Evolutionary conservation across 2,113 vertebrate genomes (phyloP), one percentile per base, ranked within the genome.

Genomic region (Turnix velox): DNA sequence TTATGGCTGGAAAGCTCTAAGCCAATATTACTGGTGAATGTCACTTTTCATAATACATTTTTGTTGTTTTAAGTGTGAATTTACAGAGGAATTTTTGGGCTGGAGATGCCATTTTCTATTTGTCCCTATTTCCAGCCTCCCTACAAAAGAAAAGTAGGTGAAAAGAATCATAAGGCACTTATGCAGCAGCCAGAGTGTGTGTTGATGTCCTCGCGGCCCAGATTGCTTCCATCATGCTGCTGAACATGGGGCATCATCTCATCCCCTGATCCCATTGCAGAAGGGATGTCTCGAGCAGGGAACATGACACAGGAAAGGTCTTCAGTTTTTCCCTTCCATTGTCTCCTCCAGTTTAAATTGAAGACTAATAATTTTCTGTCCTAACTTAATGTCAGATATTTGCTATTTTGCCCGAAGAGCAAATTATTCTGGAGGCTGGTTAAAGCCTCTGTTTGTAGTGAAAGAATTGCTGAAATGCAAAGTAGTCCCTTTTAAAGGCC

Each of bases 371-470:
- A 39, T 68, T 14, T 61, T 82, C 28, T 87, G 25, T 81, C 61
- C n/a, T 77, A 84, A 24, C 22, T 75, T 90, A 75, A 84, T 69
- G 54, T 92, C 69, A 86, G 40, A 78, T 49, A 28, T 63, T 92
- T 76, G 35, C 37, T 84, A 37, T 87, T 91, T 93, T 42, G 37
- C 66, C 57, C 61, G 54, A 95, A 81, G 13, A 89, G 19, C 54
- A 94, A 59, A 83, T 95, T 79, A 87, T 68, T 92, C 79, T 71
- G 46, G 62, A 89, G 48, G 43, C 74, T 52, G 51, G 87, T 84
- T 78, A 86, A 91, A 91, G 49, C 35, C 45, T 63, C 65, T 76
- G 18, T 94, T 94, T 83, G 39, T 51, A 67, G 57, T 79, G 33
- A 79, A 92, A 67, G 28, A 79, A 65, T 59, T 61, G 42, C 92